Conservation (phyloP, 35 echinoderm and acorn worm genomes). For the Lytechinus variegatus region DNA sequence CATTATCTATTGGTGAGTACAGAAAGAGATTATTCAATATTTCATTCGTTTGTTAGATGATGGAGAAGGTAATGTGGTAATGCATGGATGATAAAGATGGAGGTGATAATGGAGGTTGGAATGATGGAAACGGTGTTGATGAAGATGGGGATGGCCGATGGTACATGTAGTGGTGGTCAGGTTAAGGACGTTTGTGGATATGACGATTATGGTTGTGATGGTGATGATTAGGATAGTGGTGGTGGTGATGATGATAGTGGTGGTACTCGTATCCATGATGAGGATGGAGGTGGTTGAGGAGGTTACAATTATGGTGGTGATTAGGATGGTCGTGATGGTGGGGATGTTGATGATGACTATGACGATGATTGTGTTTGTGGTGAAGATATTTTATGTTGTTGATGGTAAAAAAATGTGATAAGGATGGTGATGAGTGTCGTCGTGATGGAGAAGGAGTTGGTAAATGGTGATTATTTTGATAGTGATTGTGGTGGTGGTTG, state of each 20-base stretch:
- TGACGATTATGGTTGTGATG: not conserved
- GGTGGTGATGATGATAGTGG: not conserved
- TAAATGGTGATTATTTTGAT: too few species aligned
- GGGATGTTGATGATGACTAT: not conserved
- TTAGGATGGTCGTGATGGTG: not conserved
- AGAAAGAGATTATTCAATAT: not conserved
- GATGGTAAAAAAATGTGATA: too few species aligned
- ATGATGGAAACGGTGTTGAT: too few species aligned
- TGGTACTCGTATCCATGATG: not conserved
- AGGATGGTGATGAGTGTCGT: too few species aligned
- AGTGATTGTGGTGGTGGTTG: too few species aligned
- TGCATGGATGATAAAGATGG: too few species aligned
- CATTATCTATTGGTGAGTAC: constrained; percentile 65
- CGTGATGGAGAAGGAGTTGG: too few species aligned
- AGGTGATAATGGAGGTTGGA: too few species aligned
- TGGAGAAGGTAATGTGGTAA: not conserved
- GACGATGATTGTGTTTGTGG: not conserved
- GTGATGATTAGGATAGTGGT: not conserved
- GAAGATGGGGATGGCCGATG: too few species aligned
- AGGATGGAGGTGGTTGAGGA: too few species aligned
- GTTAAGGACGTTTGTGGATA: not conserved
- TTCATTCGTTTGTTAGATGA: not conserved
- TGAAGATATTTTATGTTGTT: too few species aligned
- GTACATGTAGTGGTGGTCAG: too few species aligned
- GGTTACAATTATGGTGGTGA: not conserved